Evolutionary conservation across 1,140 invertebrate genomes (phyloP).

Genomic region (Microvelia longipes): DNA sequence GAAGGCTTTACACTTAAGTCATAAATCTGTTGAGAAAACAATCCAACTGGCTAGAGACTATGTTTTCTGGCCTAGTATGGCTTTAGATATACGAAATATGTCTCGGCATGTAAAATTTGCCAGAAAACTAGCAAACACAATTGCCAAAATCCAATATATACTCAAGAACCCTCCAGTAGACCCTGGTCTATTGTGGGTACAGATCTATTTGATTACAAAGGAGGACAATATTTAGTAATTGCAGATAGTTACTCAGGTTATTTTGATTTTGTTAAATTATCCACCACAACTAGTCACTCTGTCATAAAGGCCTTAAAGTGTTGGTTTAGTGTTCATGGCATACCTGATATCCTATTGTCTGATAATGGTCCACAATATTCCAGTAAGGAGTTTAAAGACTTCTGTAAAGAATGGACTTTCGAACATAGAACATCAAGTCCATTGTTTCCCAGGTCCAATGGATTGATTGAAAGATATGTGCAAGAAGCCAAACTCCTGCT

Average conservation of each 20-base stretch:
- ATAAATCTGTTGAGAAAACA: background rate
- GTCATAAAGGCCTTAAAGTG: background rate
- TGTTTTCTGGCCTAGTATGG: conserved; percentile 2
- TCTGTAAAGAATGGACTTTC: too few relatives aligned
- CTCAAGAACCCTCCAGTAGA: background rate
- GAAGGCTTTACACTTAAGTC: background rate
- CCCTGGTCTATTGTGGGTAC: background rate
- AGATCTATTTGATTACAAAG: background rate
- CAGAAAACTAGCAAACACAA: background rate
- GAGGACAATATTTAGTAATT: background rate
- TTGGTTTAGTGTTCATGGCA: background rate
- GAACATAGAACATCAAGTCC: too few relatives aligned
- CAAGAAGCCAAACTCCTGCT: too few relatives aligned
- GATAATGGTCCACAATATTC: too few relatives aligned
- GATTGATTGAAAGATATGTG: too few relatives aligned
- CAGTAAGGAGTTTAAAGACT: too few relatives aligned
- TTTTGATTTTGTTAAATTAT: conserved; percentile 1
- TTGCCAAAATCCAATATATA: background rate
- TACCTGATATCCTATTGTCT: too few relatives aligned
- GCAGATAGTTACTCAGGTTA: conserved; percentile 2
- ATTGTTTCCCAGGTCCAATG: too few relatives aligned
- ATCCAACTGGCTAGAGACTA: background rate
- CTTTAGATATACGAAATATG: background rate
- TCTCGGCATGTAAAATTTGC: background rate
- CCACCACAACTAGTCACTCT: background rate